Evolutionary conservation across 2,113 vertebrate species (phyloP).

Genomic region (Plecotus auritus): DNA sequence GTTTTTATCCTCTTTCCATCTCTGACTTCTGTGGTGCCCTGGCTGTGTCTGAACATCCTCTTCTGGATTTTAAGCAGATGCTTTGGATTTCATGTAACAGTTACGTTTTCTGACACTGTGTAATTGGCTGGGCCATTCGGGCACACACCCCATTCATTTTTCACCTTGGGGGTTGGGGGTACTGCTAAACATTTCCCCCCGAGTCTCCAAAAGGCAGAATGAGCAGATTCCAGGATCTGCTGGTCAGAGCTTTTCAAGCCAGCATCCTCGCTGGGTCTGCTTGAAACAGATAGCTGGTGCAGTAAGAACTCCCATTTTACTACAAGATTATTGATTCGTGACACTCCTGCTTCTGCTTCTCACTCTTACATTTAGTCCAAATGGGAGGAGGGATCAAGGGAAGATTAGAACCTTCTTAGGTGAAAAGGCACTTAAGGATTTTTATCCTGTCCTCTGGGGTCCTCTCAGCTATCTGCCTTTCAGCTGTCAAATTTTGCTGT

Average conservation of each 20-base stretch:
- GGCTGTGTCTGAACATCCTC: not conserved
- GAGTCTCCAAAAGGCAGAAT: not conserved
- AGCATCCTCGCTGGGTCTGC: rapidly evolving
- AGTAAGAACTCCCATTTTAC: not conserved
- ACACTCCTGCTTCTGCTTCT: not conserved
- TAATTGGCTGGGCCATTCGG: not conserved
- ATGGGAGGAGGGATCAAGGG: not conserved
- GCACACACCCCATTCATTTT: not conserved
- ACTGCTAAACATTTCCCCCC: not conserved
- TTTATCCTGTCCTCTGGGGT: no score
- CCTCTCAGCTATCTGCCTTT: not conserved
- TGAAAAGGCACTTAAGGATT: not conserved
- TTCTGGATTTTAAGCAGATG: not conserved
- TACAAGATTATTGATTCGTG: rapidly evolving
- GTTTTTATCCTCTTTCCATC: not conserved
- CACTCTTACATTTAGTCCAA: not conserved
- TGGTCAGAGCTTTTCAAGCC: not conserved
- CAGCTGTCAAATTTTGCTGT: not conserved
- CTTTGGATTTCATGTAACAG: not conserved
- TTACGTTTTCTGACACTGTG: not conserved
- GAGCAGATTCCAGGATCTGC: rapidly evolving
- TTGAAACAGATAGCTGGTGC: not conserved
- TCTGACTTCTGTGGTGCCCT: not conserved
- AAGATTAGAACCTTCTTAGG: not conserved
- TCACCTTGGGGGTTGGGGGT: rapidly evolving